A percentile compares a stretch with the other conserved stretches of the same genome.
phyloP scores from a whole-genome alignment of 1,140 invertebrate genomes.

The Acromyrmex charruanus region DNA sequence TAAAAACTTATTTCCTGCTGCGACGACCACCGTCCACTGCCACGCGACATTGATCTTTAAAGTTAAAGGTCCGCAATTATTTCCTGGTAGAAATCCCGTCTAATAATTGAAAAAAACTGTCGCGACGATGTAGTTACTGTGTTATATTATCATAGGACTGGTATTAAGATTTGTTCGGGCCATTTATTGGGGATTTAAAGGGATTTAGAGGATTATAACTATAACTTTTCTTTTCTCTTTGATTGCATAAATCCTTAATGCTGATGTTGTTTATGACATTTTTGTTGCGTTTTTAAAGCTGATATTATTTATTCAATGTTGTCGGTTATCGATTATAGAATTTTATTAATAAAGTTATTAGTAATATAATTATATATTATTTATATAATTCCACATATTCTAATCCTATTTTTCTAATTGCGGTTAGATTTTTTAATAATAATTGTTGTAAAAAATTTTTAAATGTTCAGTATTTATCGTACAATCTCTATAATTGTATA shows the following conservation, averaged over 20 bases:
- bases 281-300: neutral
- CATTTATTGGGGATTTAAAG: slow-evolving; percentile 22
- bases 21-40: slow-evolving; percentile 9
- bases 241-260: neutral
- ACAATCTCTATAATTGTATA: neutral
- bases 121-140: neutral
- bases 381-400: neutral
- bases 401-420: neutral
- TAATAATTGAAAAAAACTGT: neutral
- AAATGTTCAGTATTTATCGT: neutral
- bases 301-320: neutral
- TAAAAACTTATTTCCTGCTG: slow-evolving; percentile 57
- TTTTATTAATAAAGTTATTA: neutral
- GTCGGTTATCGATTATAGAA: neutral
- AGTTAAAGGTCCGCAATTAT: neutral
- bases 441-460: neutral
- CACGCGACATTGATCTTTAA: slow-evolving; percentile 18
- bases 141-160: neutral
- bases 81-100: slow-evolving; percentile 30
- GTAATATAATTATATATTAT: neutral
- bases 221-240: neutral
- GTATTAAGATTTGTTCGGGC: neutral
- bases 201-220: slow-evolving; percentile 7
- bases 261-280: neutral
- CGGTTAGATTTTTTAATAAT: neutral